Percentiles rank a stretch among this genome's conserved stretches.
These are phyloP conservation scores for Trachelus stipa DNA, from an alignment of 2,888 invertebrate genomes.

Conservation along the genomic window DNA sequence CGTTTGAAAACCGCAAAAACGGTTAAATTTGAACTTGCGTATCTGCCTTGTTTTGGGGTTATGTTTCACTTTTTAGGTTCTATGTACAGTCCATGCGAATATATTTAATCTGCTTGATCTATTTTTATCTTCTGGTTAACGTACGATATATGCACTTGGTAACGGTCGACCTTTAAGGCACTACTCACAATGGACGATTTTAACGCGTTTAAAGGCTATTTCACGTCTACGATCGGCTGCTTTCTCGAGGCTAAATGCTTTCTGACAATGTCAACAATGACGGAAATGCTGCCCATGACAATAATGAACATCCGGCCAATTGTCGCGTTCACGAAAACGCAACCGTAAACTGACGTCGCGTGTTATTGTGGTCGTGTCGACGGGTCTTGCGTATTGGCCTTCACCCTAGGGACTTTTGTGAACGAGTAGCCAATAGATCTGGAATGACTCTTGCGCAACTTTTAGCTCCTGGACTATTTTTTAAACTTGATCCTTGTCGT, in stretches of 20 bases:
- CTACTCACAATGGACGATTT: conserved; percentile 49
- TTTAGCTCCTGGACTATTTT: not conserved
- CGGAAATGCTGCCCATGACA: conserved; percentile 15
- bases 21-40: not conserved
- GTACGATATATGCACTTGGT: not conserved
- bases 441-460: not conserved
- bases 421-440: not conserved
- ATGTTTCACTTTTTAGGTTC: not conserved
- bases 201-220: conserved; percentile 54
- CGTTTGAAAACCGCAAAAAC: not conserved
- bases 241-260: conserved; percentile 40
- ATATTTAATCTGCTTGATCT: not conserved
- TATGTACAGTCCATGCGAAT: conserved; percentile 3
- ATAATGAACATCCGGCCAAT: conserved; percentile 66
- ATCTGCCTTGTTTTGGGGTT: not conserved
- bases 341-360: conserved; percentile 20
- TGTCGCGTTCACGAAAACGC: conserved; percentile 49
- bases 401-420: not conserved
- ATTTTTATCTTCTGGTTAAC: not conserved
- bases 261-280: conserved; percentile 44
- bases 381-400: not conserved
- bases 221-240: conserved; percentile 33
- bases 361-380: conserved; percentile 52
- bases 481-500: not conserved
- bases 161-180: not conserved